Conservation (phyloP, 1,140 invertebrate genomes). For the Bombus ignitus region DNA sequence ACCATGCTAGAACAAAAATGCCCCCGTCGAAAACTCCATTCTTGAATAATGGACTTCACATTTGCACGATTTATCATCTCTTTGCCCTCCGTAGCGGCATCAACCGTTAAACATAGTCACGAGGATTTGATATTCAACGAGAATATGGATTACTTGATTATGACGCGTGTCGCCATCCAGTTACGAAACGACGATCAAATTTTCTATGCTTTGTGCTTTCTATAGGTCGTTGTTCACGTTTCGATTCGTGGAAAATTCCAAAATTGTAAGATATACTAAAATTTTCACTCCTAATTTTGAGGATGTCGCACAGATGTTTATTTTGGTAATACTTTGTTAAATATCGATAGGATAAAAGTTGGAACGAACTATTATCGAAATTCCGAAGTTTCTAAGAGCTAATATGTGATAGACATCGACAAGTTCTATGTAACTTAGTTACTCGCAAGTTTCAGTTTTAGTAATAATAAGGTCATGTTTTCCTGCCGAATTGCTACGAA, state of each 20-base stretch:
- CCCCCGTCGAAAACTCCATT: slow-evolving; percentile 42
- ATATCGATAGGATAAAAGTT: too few species aligned
- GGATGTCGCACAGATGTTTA: too few species aligned
- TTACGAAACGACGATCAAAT: slow-evolving; percentile 8
- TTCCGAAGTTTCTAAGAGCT: not conserved
- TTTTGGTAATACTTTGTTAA: too few species aligned
- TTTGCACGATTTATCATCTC: slow-evolving; percentile 48
- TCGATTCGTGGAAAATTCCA: not conserved
- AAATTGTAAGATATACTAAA: too few species aligned
- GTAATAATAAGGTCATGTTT: not conserved
- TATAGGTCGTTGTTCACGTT: not conserved
- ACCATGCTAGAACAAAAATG: slow-evolving; percentile 44
- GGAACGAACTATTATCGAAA: not conserved
- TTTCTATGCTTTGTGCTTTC: not conserved
- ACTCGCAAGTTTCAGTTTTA: not conserved
- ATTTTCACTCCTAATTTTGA: not conserved
- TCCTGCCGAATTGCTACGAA: not conserved
- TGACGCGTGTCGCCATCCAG: slow-evolving; percentile 16
- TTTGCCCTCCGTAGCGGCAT: slow-evolving; percentile 6
- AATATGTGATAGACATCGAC: not conserved
- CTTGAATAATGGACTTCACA: slow-evolving; percentile 66
- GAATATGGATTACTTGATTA: slow-evolving; percentile 52
- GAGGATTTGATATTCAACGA: slow-evolving; percentile 55
- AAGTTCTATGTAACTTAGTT: not conserved
- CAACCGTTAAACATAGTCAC: slow-evolving; percentile 52